A percentile compares a stretch with the other conserved stretches of the same genome.
These are phyloP conservation scores for Physeter macrocephalus DNA, from an alignment of 2,113 vertebrate species.

Conservation along the genomic window DNA sequence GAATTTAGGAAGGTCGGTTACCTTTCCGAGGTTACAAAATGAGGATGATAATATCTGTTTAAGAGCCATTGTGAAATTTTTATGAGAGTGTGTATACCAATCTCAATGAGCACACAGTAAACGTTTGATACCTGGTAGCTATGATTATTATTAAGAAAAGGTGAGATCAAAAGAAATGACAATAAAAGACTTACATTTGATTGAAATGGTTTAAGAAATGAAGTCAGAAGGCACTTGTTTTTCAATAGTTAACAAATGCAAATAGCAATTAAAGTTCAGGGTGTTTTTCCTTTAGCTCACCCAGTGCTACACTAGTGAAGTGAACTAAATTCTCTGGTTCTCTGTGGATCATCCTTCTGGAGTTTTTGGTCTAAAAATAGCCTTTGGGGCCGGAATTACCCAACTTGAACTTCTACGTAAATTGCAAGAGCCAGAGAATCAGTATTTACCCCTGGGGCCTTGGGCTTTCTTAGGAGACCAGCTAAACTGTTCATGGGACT, in stretches of 20 bases:
- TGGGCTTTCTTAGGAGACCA: not conserved
- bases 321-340: constrained; percentile 27
- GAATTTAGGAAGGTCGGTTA: not conserved
- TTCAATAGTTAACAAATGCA: not conserved
- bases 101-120: not conserved
- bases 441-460: not conserved
- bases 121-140: not conserved
- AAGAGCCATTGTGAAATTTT: not conserved
- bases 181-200: constrained; percentile 21
- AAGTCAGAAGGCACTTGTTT: not conserved
- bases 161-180: constrained; percentile 4
- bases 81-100: not conserved
- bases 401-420: not conserved
- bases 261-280: not conserved
- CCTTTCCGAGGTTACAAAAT: not conserved
- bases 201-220: not conserved
- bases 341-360: not conserved
- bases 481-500: not conserved
- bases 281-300: constrained; percentile 2
- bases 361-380: constrained; percentile 44
- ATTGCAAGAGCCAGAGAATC: not conserved
- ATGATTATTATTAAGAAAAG: not conserved
- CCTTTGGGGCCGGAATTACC: constrained; percentile 20
- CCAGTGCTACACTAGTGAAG: not conserved
- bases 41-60: not conserved